A percentile compares a stretch with the other conserved stretches of the same genome.
Evolutionary conservation across 1,140 invertebrate genomes (phyloP).

Genomic region (Goniozus legneri): DNA sequence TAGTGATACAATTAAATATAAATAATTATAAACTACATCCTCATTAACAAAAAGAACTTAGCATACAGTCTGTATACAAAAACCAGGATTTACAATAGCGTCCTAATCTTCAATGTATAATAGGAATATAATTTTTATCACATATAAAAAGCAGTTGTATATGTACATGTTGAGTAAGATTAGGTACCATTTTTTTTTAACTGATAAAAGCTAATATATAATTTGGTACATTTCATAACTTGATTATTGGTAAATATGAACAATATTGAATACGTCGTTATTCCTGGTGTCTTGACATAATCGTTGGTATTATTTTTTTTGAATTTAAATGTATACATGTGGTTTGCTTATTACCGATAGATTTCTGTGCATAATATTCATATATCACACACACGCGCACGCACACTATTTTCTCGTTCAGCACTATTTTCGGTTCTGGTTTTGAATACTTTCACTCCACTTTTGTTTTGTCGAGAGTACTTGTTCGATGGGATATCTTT

Average conservation of each 20-base stretch:
- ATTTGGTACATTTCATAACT: conserved; percentile 37
- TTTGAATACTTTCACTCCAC: too few species aligned
- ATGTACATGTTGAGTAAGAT: conserved; percentile 47
- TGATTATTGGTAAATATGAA: conserved; percentile 32
- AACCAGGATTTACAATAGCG: conserved; percentile 49
- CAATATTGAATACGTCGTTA: conserved; percentile 31
- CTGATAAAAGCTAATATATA: conserved; percentile 36
- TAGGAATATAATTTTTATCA: conserved; percentile 52
- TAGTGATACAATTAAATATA: conserved; percentile 43
- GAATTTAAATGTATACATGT: conserved; percentile 29
- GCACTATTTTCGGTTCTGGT: too few species aligned
- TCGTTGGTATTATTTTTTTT: conserved; percentile 22
- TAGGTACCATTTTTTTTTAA: conserved; percentile 42
- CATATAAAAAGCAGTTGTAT: conserved; percentile 53
- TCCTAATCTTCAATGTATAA: conserved; percentile 42
- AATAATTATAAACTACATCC: conserved; percentile 44
- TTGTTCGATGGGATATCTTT: too few species aligned
- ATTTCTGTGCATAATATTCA: conserved; percentile 35
- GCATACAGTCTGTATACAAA: conserved; percentile 46
- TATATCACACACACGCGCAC: too few species aligned
- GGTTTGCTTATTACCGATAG: conserved; percentile 16
- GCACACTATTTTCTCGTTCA: too few species aligned
- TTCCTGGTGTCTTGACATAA: conserved; percentile 30
- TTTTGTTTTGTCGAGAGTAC: too few species aligned
- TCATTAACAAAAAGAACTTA: conserved; percentile 38